Evolutionary conservation across 2,797 vertebrate species (phyloP), one percentile per base, ranked within the genome.

Genomic region (Taeniopygia guttata): DNA sequence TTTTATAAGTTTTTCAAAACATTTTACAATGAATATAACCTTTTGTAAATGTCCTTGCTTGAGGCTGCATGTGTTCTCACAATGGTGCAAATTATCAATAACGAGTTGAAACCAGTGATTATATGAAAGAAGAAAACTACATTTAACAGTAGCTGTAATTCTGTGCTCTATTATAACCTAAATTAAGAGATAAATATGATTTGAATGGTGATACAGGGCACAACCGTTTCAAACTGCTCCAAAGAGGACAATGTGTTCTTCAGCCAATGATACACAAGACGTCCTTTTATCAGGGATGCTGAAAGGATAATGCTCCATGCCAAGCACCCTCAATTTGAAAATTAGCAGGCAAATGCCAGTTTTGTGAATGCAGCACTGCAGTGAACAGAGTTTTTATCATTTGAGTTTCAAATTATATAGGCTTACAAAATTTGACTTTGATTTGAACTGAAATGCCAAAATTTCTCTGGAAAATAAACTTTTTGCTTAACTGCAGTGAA

Each of bases 1-100:
- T 92, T 67, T 89, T 75, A 54, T 29, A 56, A 81, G 70, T 75
- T 87, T 90, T 89, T 87, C 70, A 89, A 84, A 95, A 84, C 40
- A 72, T 84, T 86, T 90, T 85, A 43, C 60, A 83, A 30, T 64
- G 30, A 84, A 68, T 40, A 14, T 89, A 96, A 95, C 84, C 90
- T 94, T 96, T 95, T 63, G 38, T 62, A 95, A 94, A 90, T 36
- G 87, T 62, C 90, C 83, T 96, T 95, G 64, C 67, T 95, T 34
- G n/a, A 95, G 72, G 85, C 72, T 89, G 36, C 0, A 0, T 75
- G 13, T 36, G 20, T 91, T 83, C 89, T 85, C 62, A 38, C 59
- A 88, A 85, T 13, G 15, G 62, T 78, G 79, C 30, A 70, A 93
- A 91, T 91, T 85, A 85, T 94, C 82, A 91, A 54, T 67, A 90